Base-by-base conservation (phyloP, 2,113 vertebrate genomes). In the Rhipidura dahli region DNA sequence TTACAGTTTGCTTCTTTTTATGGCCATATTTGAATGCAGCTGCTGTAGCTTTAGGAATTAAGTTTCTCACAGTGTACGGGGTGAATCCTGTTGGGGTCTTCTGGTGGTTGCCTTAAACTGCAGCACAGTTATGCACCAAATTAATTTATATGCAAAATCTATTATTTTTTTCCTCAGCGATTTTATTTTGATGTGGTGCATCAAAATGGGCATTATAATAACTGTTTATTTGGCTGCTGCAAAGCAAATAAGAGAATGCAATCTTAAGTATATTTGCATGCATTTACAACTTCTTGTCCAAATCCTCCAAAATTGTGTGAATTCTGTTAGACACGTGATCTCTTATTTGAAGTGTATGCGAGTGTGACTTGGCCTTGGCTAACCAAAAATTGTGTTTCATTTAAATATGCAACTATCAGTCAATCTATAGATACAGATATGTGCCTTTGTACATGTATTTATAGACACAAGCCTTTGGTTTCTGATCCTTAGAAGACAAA, bases 61-160 rank as follows among this genome's bases (percentile, higher is more conserved):
- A 15, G 17, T 79, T 83, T 78, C 50, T 88, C 10, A 42, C 26
- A 26, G 3, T 27, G 31, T 39, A 13, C 31, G 35, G 31, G 23
- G 14, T 68, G 37, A 72, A 76, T 76, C 17, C 82, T 31, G 9
- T 23, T 57, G 18, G 40, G 44, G 6, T 53, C 51, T 45, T 84
- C 35, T 92, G 30, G 12, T 53, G 18, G 13, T 35, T 82, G 10
- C 64, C 57, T 76, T 77, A 24, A 91, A 61, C 18, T 87, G 66
- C 57, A 83, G 14, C 2, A 2, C 10, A 33, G 16, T 51, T 70
- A 57, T 6, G 9, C 49, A 26, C 30, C 0, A 0, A 60, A 66
- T 57, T 23, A 61, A 78, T 13, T 61, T 82, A n/a, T 6, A 30
- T n/a, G 8, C 28, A 63, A 79, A 75, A 65, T 35, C 39, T 56